Evolutionary conservation across 30 jellyfish, hydroid and myxozoan genomes (phyloP), one percentile per base, ranked within the genome.

Genomic region (Aurelia sp.): DNA sequence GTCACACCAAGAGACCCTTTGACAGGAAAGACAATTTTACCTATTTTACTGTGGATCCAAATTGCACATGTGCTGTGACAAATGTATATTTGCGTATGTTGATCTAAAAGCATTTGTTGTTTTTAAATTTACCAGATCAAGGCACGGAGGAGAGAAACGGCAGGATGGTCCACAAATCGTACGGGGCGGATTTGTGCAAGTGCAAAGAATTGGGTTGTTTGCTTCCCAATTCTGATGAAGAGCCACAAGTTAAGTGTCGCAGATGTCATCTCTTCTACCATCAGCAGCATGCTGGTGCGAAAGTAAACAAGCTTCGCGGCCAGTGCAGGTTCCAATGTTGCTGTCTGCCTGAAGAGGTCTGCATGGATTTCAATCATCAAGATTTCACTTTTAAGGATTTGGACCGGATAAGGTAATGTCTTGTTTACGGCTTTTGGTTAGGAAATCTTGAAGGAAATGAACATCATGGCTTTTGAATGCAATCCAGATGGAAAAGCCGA

Each of bases 181-280:
- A 59, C 68, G 0, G 33, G 68, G 68, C 68, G 68, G 33, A 59
- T 59, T 59, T 59, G 68, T 59, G 68, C 11, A 59, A 30, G 68
- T 2, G 27, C 68, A 59, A 59, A 59, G 7, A 59, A 59, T 12
- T 59, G 27, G 68, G 68, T 59, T 59, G 68, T 21, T 9, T 59
- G 68, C 24, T 12, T 59, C 13, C 33, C 8, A 12, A 59, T 21
- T 10, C 68, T 59, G 68, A 27, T 11, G 30, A 59, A 59, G 30
- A 59, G 68, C 68, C 68, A 59, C 68, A 59, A 4, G 68, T 59
- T 27, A 59, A 59, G 33, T 59, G 68, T 59, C 68, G 68, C 8
- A 59, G 68, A 21, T 59, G 68, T 30, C 68, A 59, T 59, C 68
- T 59, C 1, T 59, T 4, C 68, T 59, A 59, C 68, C 68, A 59